Evolutionary conservation across 2,888 invertebrate genomes (phyloP).

Genomic region (Zelleria hepariella): DNA sequence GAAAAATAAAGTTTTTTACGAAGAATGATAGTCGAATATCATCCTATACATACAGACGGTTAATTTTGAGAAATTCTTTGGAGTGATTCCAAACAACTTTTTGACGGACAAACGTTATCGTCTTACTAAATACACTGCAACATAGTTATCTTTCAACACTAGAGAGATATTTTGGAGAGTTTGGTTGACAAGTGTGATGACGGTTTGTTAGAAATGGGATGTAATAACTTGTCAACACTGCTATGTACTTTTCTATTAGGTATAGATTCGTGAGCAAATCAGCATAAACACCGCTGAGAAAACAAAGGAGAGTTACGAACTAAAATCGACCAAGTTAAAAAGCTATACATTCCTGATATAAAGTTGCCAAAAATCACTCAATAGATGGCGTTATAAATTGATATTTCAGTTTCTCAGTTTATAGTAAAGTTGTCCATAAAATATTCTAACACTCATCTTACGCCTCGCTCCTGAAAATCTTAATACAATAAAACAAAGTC

Average conservation of each 20-base stretch:
- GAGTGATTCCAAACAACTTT: background rate
- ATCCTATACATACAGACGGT: background rate
- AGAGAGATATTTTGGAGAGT: background rate
- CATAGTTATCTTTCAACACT: background rate
- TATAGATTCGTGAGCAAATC: too few relatives aligned
- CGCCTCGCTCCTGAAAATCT: too few relatives aligned
- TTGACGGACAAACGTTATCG: background rate
- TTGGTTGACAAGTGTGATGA: background rate
- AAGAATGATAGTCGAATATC: background rate
- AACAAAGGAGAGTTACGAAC: too few relatives aligned
- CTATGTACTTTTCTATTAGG: background rate
- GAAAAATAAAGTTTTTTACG: background rate
- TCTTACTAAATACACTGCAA: background rate
- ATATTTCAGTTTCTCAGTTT: too few relatives aligned
- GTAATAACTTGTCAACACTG: background rate
- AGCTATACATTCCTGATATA: too few relatives aligned
- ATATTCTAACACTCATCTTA: too few relatives aligned
- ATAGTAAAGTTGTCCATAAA: too few relatives aligned
- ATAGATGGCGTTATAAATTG: too few relatives aligned
- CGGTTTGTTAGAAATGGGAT: background rate
- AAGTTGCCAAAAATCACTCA: too few relatives aligned
- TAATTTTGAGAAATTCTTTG: slow-evolving; percentile 1
- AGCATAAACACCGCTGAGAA: too few relatives aligned
- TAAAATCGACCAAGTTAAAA: too few relatives aligned
- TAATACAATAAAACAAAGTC: too few relatives aligned